These are phyloP conservation scores for Pseudochromis fuscus DNA, from an alignment of 2,797 vertebrate species.

Conservation along the genomic window DNA sequence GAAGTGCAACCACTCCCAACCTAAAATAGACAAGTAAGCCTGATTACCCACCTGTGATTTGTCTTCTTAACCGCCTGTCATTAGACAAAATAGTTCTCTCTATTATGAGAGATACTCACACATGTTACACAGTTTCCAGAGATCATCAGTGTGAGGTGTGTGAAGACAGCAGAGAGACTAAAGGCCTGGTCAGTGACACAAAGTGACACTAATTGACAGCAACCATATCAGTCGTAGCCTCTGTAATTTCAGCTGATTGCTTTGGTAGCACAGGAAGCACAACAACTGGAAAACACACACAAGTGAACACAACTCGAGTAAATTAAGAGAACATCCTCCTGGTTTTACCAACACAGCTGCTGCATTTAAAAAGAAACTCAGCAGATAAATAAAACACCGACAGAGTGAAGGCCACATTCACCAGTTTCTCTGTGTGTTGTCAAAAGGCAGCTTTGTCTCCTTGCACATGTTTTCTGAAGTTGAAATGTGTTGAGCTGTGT, in stretches of 20 bases:
- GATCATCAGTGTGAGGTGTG: not conserved
- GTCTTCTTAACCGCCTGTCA: not conserved
- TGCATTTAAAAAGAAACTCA: not conserved
- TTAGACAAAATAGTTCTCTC: slow-evolving; percentile 16
- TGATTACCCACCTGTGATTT: slow-evolving; percentile 45
- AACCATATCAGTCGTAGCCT: not conserved
- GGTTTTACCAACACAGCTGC: not conserved
- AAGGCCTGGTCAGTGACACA: not conserved
- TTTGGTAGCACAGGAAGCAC: not conserved
- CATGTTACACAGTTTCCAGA: not conserved
- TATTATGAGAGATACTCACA: slow-evolving; percentile 11
- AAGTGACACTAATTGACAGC: not conserved
- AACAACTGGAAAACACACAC: not conserved
- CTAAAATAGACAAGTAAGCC: slow-evolving; percentile 32
- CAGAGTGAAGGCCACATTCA: not conserved
- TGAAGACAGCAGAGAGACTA: not conserved
- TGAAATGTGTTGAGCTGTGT: not conserved
- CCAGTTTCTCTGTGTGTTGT: not conserved
- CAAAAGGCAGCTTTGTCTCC: not conserved
- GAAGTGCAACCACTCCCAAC: slow-evolving; percentile 21
- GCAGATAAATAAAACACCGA: not conserved
- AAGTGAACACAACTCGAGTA: not conserved
- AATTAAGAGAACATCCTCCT: not conserved
- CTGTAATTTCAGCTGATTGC: slow-evolving; percentile 5
- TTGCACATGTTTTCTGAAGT: not conserved